Conservation (phyloP, 2,888 invertebrate genomes). For the Xanthorhoe designata region DNA sequence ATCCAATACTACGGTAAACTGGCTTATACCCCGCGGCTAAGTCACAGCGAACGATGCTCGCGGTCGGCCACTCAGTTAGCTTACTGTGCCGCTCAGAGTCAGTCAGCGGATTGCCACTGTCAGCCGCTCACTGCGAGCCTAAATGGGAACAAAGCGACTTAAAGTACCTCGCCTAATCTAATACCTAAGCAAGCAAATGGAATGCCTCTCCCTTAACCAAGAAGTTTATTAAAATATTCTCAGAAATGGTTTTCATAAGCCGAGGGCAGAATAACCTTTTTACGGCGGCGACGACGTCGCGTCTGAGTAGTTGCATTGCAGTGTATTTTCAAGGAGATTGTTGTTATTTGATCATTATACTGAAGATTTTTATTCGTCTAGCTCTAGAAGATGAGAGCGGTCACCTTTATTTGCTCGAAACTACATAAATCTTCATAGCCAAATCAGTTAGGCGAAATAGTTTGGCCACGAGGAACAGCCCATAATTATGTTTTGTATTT, state of each 20-base stretch:
- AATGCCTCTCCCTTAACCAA: conserved; percentile 51
- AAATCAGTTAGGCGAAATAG: too few relatives aligned
- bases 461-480: too few relatives aligned
- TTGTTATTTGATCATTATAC: conserved; percentile 3
- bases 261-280: conserved; percentile 50
- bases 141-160: too few relatives aligned
- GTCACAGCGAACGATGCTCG: too few relatives aligned
- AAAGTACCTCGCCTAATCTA: not conserved
- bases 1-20: too few relatives aligned
- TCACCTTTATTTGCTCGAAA: not conserved
- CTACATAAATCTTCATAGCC: not conserved
- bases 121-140: too few relatives aligned
- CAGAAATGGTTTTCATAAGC: conserved; percentile 63
- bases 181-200: conserved; percentile 36
- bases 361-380: not conserved
- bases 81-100: too few relatives aligned
- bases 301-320: not conserved
- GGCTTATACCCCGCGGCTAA: too few relatives aligned
- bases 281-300: conserved; percentile 42
- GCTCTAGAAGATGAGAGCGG: too few relatives aligned
- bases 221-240: conserved; percentile 61
- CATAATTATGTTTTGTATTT: too few relatives aligned
- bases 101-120: too few relatives aligned
- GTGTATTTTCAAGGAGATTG: conserved; percentile 12
- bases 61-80: too few relatives aligned